These are phyloP conservation scores for Thecophora atra DNA, from an alignment of 2,888 invertebrate species.

Conservation along the genomic window DNA sequence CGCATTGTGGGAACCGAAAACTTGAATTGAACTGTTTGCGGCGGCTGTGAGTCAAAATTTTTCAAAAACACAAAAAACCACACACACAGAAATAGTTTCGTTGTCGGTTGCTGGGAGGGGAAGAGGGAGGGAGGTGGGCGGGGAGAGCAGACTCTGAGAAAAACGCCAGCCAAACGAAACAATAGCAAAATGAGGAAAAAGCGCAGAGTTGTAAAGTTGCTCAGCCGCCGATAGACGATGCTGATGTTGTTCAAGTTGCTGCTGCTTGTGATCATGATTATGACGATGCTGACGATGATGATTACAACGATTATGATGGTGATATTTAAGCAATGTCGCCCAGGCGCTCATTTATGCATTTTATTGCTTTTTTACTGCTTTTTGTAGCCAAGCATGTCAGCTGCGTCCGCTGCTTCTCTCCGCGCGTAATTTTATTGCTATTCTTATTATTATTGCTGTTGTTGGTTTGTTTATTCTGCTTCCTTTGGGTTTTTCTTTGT, in stretches of 20 bases:
- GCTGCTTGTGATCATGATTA: too few relatives aligned
- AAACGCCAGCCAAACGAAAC: constrained; percentile 12
- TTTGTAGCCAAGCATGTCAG: constrained; percentile 54
- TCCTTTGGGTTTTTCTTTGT: neutral
- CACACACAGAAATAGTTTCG: neutral
- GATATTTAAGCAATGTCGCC: constrained; percentile 50
- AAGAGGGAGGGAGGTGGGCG: neutral
- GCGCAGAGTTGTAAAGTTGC: constrained; percentile 19
- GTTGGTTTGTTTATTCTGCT: neutral
- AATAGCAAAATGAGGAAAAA: neutral
- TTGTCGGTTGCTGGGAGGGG: neutral
- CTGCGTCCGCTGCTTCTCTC: neutral
- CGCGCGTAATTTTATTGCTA: too few relatives aligned
- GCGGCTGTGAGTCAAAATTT: constrained; percentile 29
- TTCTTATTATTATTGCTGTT: neutral
- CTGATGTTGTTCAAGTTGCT: constrained; percentile 1
- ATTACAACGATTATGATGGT: too few relatives aligned
- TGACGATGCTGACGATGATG: too few relatives aligned
- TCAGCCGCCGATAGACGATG: neutral
- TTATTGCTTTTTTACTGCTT: constrained; percentile 53
- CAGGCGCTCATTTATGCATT: constrained; percentile 45
- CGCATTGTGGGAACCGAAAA: constrained; percentile 65
- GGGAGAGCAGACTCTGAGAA: neutral
- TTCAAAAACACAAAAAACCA: constrained; percentile 1
- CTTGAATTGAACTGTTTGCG: constrained; percentile 56